Base-by-base conservation (phyloP, 1,140 invertebrate species). In the Thrips palmi region DNA sequence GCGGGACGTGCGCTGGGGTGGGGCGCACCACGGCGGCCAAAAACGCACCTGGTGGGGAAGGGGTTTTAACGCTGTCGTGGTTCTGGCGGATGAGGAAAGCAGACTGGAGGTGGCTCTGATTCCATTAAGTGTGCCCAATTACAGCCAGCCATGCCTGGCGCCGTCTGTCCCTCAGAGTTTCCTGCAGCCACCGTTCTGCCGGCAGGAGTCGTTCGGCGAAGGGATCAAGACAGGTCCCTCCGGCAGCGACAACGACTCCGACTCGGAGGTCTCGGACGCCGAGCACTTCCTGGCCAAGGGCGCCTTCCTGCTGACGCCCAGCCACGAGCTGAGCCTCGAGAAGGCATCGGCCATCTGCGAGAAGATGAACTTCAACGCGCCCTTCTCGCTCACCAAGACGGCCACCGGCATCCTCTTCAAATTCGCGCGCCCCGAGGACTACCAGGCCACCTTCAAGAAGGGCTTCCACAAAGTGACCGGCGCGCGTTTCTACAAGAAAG, bases 331-430 rank as follows among this genome's bases (percentile, higher is more conserved):
- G 41, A 81, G 71, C 49, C 71, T 83, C 65, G 79, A 84, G 56
- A 78, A 80, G 45, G 79, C 79, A 1, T 76, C 76, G n/a, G 66
- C 74, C 46, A 81, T 84, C 45, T 82, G 78, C 55, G 80, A 84
- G 60, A 82, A 82, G 57, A 79, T 84, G 70, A 78, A 77, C 59
- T 82, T 83, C 55, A 76, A 77, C 46, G 78, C 78, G 23, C 76
- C 76, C 48, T 83, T 82, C 60, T 80, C 76, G 42, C 62, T 84
- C 45, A 82, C 80, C 28, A 83, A 80, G 62, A 84, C 80, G 1
- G 79, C 80, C 38, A 84, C 78, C 31, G 80, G 80, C n/a, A 82
- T 84, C 47, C 64, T 83, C 31, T 84, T 84, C 65, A 83, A 82
- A 57, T 83, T 84, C 57, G 79, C 77, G 45, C 74, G 77, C 54